Conservation (phyloP, 1,140 invertebrate genomes). For the Atta texana region DNA sequence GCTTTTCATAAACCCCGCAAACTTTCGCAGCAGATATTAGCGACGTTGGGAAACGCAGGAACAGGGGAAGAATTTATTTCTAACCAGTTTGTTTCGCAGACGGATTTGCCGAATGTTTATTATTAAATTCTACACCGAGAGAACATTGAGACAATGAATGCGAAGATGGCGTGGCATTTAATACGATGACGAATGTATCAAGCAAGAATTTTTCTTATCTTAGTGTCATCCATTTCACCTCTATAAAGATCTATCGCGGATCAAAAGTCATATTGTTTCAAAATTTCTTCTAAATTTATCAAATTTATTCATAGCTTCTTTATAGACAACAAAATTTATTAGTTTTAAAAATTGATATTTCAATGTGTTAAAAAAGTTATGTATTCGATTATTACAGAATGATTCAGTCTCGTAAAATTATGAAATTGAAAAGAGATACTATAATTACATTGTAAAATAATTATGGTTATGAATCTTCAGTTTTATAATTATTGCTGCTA, state of each 20-base stretch:
- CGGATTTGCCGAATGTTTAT: conserved; percentile 35
- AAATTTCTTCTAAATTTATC: background rate
- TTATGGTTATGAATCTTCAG: no score
- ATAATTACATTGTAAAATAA: no score
- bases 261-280: background rate
- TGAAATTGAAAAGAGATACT: background rate
- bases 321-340: background rate
- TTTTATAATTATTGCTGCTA: no score
- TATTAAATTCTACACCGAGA: conserved; percentile 50
- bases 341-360: background rate
- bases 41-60: conserved; percentile 33
- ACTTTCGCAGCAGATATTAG: conserved; percentile 49
- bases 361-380: background rate
- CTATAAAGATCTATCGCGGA: background rate
- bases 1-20: conserved; percentile 65
- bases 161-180: conserved; percentile 26
- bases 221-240: background rate
- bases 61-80: conserved; percentile 53
- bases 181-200: conserved; percentile 25
- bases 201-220: conserved; percentile 30
- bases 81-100: conserved; percentile 47
- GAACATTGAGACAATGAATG: conserved; percentile 32
- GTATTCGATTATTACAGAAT: background rate
- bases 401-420: background rate
- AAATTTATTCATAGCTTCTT: background rate